phyloP scores from a whole-genome alignment of 2,888 invertebrate species.

The Antitype chi region DNA sequence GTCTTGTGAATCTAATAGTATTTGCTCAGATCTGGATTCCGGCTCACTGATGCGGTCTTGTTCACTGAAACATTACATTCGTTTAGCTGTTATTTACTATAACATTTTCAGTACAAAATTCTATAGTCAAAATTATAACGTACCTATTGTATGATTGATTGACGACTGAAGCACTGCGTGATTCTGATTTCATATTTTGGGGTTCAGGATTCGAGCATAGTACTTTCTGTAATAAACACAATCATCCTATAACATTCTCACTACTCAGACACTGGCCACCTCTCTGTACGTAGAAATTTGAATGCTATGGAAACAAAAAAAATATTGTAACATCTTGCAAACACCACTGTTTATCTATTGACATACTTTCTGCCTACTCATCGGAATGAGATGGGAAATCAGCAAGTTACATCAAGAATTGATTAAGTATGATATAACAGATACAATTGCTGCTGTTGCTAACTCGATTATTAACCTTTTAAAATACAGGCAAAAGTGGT shows the following conservation, averaged over 20 bases:
- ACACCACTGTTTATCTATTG: not conserved
- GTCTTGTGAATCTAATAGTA: slow-evolving; percentile 83
- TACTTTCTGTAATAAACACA: slow-evolving; percentile 76
- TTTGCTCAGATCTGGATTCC: slow-evolving; percentile 85
- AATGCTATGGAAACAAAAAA: no score
- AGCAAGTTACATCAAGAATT: not conserved
- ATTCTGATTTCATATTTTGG: slow-evolving; percentile 80
- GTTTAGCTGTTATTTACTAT: not conserved
- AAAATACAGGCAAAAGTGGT: not conserved
- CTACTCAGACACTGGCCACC: no score
- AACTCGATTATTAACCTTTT: not conserved
- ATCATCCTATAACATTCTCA: no score
- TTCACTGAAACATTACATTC: slow-evolving; percentile 77
- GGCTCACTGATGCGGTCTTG: slow-evolving; percentile 81
- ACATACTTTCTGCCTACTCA: not conserved
- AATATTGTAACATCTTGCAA: not conserved
- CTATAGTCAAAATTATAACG: not conserved
- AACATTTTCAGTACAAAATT: not conserved
- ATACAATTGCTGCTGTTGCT: not conserved
- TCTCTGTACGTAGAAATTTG: no score
- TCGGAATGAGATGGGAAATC: not conserved
- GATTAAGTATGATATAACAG: not conserved
- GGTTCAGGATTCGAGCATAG: slow-evolving; percentile 76
- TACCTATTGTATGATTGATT: slow-evolving; percentile 88
- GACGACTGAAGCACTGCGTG: slow-evolving; percentile 80